Percentiles rank a stretch among this genome's conserved stretches.
phyloP scores from a whole-genome alignment of 1,140 invertebrate genomes.

The Procambarus clarkii region DNA sequence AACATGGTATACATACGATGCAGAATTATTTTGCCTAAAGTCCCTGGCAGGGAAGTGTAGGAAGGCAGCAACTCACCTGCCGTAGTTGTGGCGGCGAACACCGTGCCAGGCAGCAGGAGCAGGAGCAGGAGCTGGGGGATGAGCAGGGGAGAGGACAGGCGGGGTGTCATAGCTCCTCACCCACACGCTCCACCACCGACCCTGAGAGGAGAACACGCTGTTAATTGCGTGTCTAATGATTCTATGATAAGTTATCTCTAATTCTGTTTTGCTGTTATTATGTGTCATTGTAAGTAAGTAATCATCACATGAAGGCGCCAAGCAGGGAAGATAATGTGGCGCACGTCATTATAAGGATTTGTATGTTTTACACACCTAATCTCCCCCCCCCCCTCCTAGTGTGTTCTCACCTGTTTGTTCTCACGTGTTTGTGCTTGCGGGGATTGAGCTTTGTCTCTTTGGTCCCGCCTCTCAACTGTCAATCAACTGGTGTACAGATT shows the following conservation, averaged over 20 bases:
- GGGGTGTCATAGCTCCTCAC: neutral
- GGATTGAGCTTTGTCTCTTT: no score
- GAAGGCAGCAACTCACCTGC: neutral
- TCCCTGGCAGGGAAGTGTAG: neutral
- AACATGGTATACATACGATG: no score
- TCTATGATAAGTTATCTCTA: neutral
- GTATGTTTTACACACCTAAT: neutral
- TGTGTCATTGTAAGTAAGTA: neutral
- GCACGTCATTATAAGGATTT: neutral
- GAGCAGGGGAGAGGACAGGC: neutral
- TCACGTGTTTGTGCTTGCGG: no score
- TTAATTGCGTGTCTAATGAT: neutral
- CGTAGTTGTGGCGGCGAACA: slow-evolving; percentile 21
- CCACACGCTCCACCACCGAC: neutral
- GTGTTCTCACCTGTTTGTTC: no score
- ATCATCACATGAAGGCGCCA: neutral
- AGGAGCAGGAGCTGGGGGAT: neutral
- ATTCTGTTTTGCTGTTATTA: neutral
- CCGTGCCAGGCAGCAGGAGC: neutral
- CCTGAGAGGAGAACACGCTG: neutral
- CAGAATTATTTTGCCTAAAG: no score
- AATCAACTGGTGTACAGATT: no score
- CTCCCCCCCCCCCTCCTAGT: no score
- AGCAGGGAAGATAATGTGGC: neutral
- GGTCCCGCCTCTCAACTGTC: no score